Conservation (phyloP, 2,888 invertebrate genomes). For the Eremobia ochroleuca region DNA sequence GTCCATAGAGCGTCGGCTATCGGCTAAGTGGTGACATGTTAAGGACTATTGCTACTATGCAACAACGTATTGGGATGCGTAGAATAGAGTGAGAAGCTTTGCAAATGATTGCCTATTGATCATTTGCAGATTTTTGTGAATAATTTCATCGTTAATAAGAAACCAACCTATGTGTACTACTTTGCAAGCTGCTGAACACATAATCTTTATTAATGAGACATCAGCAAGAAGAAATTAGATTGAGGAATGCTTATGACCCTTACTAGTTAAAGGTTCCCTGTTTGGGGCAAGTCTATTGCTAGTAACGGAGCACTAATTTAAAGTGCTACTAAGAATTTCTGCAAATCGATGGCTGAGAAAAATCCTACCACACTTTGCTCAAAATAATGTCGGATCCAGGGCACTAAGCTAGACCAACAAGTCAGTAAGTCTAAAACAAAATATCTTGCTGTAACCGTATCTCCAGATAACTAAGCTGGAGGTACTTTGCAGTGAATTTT, state of each 20-base stretch:
- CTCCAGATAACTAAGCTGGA: constrained; percentile 15
- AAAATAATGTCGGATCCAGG: neutral
- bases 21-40: constrained; percentile 56
- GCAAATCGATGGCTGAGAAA: neutral
- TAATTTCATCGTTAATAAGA: neutral
- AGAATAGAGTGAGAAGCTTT: neutral
- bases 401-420: neutral
- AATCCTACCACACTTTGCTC: no score
- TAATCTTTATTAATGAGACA: neutral
- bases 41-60: constrained; percentile 32
- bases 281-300: no score
- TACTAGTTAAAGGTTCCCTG: no score
- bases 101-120: neutral
- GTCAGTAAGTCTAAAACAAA: neutral
- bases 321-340: no score
- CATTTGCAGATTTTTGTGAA: neutral
- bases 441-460: constrained; percentile 1
- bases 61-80: constrained; percentile 15
- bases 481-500: constrained; percentile 43
- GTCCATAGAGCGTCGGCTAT: constrained; percentile 50
- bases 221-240: neutral
- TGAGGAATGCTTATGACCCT: neutral
- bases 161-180: neutral
- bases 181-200: neutral
- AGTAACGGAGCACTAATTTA: no score